A percentile compares a stretch with the other conserved stretches of the same genome.
Conservation (phyloP, 2,797 vertebrate species). For the Macropus fuliginosus region DNA sequence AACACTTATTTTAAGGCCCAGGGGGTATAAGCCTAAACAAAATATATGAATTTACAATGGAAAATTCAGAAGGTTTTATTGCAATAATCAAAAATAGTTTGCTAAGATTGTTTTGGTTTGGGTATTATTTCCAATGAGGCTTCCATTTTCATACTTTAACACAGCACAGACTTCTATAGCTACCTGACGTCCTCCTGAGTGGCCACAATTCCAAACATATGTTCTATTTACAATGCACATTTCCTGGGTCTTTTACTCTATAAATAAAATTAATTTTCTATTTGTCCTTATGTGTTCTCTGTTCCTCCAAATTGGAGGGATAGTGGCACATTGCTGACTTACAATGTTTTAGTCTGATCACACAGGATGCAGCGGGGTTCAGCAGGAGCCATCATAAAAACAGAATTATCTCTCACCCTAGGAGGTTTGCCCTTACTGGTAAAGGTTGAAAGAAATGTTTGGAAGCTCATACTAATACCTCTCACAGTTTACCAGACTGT, state of each 20-base stretch:
- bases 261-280: conserved; percentile 9
- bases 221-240: not conserved
- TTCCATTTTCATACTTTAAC: not conserved
- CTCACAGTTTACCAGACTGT: conserved; percentile 70
- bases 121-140: not conserved
- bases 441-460: conserved; percentile 59
- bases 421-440: conserved; percentile 53
- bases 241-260: conserved; percentile 40
- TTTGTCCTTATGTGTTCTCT: conserved; percentile 33
- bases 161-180: not conserved
- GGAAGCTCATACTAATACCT: conserved; percentile 46
- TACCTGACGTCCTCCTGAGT: conserved; percentile 11
- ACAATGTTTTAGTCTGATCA: conserved; percentile 38
- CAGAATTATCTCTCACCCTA: conserved; percentile 68
- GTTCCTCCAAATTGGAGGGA: not conserved
- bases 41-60: conserved; percentile 1
- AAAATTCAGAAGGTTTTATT: conserved; percentile 1
- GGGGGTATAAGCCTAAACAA: not conserved
- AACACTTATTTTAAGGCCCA: not conserved
- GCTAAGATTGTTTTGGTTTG: not conserved
- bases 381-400: conserved; percentile 59
- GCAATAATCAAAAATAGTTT: not conserved
- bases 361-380: conserved; percentile 37
- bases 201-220: not conserved
- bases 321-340: not conserved